A percentile compares a stretch with the other conserved stretches of the same genome.
These are phyloP conservation scores for Cordilura impudica DNA, from an alignment of 2,888 invertebrate genomes.

Conservation along the genomic window DNA sequence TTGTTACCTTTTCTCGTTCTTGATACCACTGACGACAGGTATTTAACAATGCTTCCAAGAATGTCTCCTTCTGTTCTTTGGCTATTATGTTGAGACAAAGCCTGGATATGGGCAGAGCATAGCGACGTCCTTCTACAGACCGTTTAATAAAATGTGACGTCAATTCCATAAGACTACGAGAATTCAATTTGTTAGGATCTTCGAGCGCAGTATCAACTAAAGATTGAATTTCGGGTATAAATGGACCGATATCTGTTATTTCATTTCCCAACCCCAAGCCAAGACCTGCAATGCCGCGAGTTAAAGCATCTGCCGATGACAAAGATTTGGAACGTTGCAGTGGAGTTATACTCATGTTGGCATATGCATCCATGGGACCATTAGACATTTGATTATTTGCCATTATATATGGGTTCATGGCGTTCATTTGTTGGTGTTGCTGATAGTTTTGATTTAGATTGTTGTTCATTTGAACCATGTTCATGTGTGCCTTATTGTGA, in stretches of 20 bases:
- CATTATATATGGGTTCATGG: constrained; percentile 64
- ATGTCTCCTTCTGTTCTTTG: constrained; percentile 91
- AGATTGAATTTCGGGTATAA: constrained; percentile 85
- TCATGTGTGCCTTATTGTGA: constrained; percentile 66
- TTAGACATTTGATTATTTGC: constrained; percentile 51
- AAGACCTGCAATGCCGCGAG: constrained; percentile 83
- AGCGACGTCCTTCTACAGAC: constrained; percentile 86
- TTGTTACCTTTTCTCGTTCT: constrained; percentile 86
- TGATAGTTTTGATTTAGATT: constrained; percentile 66
- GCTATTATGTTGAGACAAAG: constrained; percentile 92
- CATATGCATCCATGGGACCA: constrained; percentile 70
- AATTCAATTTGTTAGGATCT: constrained; percentile 88
- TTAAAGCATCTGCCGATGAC: constrained; percentile 86
- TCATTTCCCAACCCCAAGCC: constrained; percentile 83
- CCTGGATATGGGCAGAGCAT: constrained; percentile 90
- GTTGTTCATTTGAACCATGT: constrained; percentile 65
- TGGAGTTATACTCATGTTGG: constrained; percentile 69
- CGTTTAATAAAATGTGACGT: constrained; percentile 89
- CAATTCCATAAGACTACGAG: constrained; percentile 89
- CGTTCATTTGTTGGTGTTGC: constrained; percentile 62
- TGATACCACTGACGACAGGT: constrained; percentile 95
- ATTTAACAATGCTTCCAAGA: constrained; percentile 92
- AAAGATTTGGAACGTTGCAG: constrained; percentile 90
- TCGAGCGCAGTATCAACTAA: constrained; percentile 87
- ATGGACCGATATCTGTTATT: constrained; percentile 86